Percentiles rank a stretch among this genome's conserved stretches.
Conservation (phyloP, 2,113 vertebrate species). For the Rutilus rutilus region DNA sequence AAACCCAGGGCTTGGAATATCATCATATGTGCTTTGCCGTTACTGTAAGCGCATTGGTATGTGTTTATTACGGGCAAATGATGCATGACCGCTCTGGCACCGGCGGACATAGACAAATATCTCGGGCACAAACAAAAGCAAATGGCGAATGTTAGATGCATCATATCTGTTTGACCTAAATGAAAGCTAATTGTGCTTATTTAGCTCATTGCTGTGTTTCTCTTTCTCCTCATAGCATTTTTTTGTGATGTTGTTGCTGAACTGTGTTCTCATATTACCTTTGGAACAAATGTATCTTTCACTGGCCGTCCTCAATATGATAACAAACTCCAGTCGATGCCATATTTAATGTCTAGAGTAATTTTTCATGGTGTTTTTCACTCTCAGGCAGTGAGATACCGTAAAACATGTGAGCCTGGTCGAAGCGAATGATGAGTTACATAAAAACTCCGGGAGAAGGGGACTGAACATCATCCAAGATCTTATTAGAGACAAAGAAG, state of each 20-base stretch:
- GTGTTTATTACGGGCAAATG: constrained; percentile 46
- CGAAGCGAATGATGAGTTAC: constrained; percentile 49
- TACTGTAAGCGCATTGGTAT: constrained; percentile 49
- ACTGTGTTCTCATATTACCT: constrained; percentile 3
- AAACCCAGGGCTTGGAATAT: constrained; percentile 40
- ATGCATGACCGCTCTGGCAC: constrained; percentile 25
- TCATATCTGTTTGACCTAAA: constrained; percentile 32
- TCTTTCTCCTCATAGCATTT: background rate
- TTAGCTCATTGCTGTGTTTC: constrained; percentile 44
- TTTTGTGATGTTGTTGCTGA: background rate
- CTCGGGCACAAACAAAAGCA: background rate
- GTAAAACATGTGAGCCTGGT: constrained; percentile 56
- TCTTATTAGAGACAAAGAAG: constrained; percentile 66
- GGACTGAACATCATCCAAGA: constrained; percentile 64
- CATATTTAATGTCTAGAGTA: constrained; percentile 37
- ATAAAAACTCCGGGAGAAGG: constrained; percentile 40
- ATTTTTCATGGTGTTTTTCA: constrained; percentile 43
- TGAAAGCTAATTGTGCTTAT: constrained; percentile 46
- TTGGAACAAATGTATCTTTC: constrained; percentile 39
- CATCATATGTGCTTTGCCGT: constrained; percentile 28
- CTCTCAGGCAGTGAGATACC: constrained; percentile 52
- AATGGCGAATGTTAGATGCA: constrained; percentile 25
- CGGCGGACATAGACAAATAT: background rate
- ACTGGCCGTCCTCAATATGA: constrained; percentile 26
- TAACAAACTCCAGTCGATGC: constrained; percentile 9